Percentiles rank a stretch among this genome's conserved stretches.
Evolutionary conservation across 1,140 invertebrate genomes (phyloP).

Genomic region (Eulimnadia texana): DNA sequence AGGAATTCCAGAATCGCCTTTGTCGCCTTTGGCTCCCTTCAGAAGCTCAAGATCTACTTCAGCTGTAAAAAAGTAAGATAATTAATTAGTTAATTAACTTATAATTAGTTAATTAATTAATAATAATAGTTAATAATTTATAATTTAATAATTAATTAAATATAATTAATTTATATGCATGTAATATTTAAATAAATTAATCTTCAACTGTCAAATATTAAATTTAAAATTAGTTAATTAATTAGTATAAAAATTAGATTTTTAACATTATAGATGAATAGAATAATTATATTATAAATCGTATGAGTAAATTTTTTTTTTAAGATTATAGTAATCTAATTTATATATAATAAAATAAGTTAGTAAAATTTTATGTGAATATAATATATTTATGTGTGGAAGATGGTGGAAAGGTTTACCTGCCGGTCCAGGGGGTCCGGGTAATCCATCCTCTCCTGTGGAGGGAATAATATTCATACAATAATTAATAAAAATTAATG

Average conservation of each 20-base stretch:
- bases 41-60: conserved; percentile 55
- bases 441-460: neutral
- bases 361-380: neutral
- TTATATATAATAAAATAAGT: too few relatives aligned
- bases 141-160: too few relatives aligned
- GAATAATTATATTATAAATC: too few relatives aligned
- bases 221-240: too few relatives aligned
- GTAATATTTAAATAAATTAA: too few relatives aligned
- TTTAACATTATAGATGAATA: too few relatives aligned
- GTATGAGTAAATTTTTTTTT: too few relatives aligned
- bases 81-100: neutral
- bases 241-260: too few relatives aligned
- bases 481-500: neutral
- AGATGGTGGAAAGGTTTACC: too few relatives aligned
- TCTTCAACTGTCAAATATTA: too few relatives aligned
- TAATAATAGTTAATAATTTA: neutral
- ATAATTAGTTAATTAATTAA: neutral
- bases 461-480: neutral
- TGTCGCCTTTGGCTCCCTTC: conserved; percentile 48
- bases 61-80: neutral
- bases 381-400: neutral
- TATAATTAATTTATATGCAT: too few relatives aligned
- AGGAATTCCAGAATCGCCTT: conserved; percentile 56
- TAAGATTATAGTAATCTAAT: too few relatives aligned
- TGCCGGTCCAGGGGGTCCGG: neutral